These are phyloP conservation scores for Papilio demoleus DNA, from an alignment of 2,888 invertebrate genomes.

Conservation along the genomic window DNA sequence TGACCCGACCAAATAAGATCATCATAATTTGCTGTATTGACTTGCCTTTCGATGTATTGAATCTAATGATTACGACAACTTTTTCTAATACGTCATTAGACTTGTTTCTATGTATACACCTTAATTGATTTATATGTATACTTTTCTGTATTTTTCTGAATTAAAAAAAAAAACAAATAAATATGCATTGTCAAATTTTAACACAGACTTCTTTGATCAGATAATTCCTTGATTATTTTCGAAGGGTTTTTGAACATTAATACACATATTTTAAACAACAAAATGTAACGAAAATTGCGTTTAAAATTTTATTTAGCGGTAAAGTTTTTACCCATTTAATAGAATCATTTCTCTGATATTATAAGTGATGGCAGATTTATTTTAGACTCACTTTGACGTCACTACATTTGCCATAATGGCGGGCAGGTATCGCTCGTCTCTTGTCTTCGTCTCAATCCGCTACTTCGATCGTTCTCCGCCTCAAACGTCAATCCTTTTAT, in stretches of 20 bases:
- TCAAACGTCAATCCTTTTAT: conserved; percentile 82
- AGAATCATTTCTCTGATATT: background rate
- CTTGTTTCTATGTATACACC: no score
- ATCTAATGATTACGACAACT: background rate
- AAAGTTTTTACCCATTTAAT: background rate
- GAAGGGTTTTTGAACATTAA: no score
- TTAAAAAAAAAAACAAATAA: no score
- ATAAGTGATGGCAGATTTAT: conserved; percentile 8
- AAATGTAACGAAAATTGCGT: no score
- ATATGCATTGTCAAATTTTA: no score
- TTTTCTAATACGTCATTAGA: background rate
- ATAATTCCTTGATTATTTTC: no score
- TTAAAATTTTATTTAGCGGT: background rate
- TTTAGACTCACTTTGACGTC: conserved; percentile 23
- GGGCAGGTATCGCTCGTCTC: conserved; percentile 61
- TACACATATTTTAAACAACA: no score
- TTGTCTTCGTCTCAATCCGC: conserved; percentile 77
- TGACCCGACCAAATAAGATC: conserved; percentile 74
- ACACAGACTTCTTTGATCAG: no score
- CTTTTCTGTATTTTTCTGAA: no score
- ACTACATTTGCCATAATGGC: conserved; percentile 67
- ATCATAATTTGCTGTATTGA: conserved; percentile 73
- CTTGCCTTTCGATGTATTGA: conserved; percentile 51
- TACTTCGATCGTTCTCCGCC: conserved; percentile 70
- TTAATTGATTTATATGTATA: no score